These are phyloP conservation scores for Diaprepes abbreviatus DNA, from an alignment of 2,888 invertebrate genomes.

Conservation along the genomic window DNA sequence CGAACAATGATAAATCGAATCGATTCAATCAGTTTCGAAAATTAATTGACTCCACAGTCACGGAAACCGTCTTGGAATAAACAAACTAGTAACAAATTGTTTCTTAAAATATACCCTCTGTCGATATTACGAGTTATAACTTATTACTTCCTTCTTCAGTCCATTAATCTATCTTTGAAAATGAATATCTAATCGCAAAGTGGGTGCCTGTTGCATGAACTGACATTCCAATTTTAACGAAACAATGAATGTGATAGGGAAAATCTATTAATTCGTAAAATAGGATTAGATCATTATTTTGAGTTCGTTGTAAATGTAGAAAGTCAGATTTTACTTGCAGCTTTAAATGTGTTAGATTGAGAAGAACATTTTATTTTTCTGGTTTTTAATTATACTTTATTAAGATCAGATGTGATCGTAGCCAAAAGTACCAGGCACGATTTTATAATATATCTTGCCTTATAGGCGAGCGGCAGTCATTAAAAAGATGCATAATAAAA, in stretches of 20 bases:
- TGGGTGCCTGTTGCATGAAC: constrained; percentile 25
- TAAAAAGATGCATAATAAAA: too few relatives aligned
- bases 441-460: too few relatives aligned
- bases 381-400: too few relatives aligned
- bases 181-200: constrained; percentile 39
- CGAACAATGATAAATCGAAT: constrained; percentile 15
- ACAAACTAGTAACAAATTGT: constrained; percentile 31
- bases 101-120: constrained; percentile 36
- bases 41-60: constrained; percentile 21
- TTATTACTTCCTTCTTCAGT: constrained; percentile 35
- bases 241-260: constrained; percentile 12
- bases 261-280: constrained; percentile 2
- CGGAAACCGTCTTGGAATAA: constrained; percentile 21
- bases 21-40: constrained; percentile 16
- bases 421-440: too few relatives aligned
- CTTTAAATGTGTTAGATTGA: too few relatives aligned
- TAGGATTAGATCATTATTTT: too few relatives aligned
- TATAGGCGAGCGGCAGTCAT: too few relatives aligned
- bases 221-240: constrained; percentile 30
- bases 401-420: too few relatives aligned
- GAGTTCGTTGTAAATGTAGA: too few relatives aligned
- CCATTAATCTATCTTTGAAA: constrained; percentile 38
- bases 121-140: constrained; percentile 28
- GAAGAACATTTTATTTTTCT: too few relatives aligned
- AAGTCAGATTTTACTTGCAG: too few relatives aligned